Evolutionary conservation across 2,888 invertebrate genomes (phyloP), one percentile per base, ranked within the genome.

Genomic region (Aphodius granarius): DNA sequence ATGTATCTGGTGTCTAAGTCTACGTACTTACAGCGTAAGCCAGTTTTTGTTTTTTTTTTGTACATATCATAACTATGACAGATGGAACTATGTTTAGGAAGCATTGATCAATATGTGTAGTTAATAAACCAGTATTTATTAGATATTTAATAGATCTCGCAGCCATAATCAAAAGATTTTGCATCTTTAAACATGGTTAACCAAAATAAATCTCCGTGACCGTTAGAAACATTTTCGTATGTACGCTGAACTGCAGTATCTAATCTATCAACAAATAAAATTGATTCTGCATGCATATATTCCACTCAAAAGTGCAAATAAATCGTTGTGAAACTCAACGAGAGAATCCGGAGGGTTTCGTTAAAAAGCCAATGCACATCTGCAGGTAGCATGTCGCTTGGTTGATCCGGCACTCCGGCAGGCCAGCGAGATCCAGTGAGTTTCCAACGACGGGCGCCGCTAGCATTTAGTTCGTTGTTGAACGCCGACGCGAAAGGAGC

Each of bases 311-410:
- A 43, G 43, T 43, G 43, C 43, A 43, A 43, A 43, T 43, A 43
- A 43, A 43, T 6, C 43, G 6, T 43, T 43, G 6, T 6, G 43
- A 43, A 43, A 13, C 43, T 13, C 6, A 43, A 9, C 43, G 43
- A 43, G 9, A 43, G 43, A 2, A 1, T 13, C 43, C 43, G 13
- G 43, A 43, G 43, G 43, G 43, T 43, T 43, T 43, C 43, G 74
- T 74, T 74, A 74, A 74, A 74, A 74, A 74, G 74, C 43, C 43
- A 43, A n/a, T n/a, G 70, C 74, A 74, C 74, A 74, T 74, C 74
- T 74, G 74, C 74, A 74, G 74, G 74, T 74, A 74, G 71, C 74
- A 22, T 22, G 64, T 71, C 18, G 74, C 63, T 74, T 74, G 70
- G 74, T 74, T 74, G 70, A 74, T 68, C 74, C 70, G 2, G 9